Evolutionary conservation across 2,888 invertebrate genomes (phyloP), one percentile per base, ranked within the genome.

Genomic region (Clunio marinus): DNA sequence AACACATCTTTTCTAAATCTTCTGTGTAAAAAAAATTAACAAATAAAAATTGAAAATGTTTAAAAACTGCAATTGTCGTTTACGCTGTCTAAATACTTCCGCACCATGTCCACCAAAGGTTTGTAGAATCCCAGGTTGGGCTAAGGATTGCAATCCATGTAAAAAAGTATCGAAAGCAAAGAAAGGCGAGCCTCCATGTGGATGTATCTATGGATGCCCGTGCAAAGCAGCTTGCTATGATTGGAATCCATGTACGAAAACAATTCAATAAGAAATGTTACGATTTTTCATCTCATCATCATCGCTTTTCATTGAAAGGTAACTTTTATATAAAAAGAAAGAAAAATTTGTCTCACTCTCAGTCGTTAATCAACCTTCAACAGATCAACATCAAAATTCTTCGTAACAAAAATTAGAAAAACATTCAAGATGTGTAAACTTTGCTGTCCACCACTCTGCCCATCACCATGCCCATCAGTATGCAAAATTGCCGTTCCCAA

Each of bases 221-320:
- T 68, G 68, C 55, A 68, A 68, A 45, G 68, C 68, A 8, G 58
- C 57, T 17, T 68, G 68, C 46, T 68, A 68, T 25, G 41, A 68
- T 32, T 68, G 68, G 68, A 58, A 68, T 41, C 58, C 68, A 13
- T 58, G 58, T 13, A 32, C n/a, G n/a, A 60, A 60, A 35, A 8
- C 60, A 60, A 8, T 10, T 32, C 10, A 57, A 57, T 22, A 8
- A 57, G n/a, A 57, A 57, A 27, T 51, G 32, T 32, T 7, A 7
- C 10, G 4, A 10, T 32, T 7, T 32, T 32, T 32, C 10, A 4
- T 32, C 4, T 32, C 32, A 10, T 4, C 5, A 32, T 32, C 32
- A 10, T 10, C 4, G 32, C 32, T 13, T 20, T 8, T n/a, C 59
- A 59, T 32, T 59, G 4, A 20, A 32, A 17, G n/a, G n/a, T n/a